Conservation (phyloP, 2,888 invertebrate genomes). For the Ichneumoninae sp. region DNA sequence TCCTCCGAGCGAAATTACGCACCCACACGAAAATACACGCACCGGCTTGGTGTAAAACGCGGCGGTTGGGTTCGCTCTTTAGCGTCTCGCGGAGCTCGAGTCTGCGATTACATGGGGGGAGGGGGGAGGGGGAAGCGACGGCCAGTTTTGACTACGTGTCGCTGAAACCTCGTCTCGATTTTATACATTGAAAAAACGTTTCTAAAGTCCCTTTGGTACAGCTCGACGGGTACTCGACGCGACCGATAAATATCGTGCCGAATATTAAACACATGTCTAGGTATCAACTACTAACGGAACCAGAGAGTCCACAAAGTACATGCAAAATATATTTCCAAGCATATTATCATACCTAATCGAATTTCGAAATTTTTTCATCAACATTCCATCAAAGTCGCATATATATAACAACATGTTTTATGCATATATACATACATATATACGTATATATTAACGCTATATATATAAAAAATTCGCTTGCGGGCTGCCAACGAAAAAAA, state of each 20-base stretch:
- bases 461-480: too few relatives aligned
- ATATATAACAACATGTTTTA: too few relatives aligned
- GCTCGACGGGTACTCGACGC: background rate
- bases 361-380: background rate
- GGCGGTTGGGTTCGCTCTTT: slow-evolving; percentile 41
- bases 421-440: too few relatives aligned
- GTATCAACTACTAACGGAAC: background rate
- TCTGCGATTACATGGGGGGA: slow-evolving; percentile 1
- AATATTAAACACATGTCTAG: background rate
- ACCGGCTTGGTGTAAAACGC: background rate
- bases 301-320: background rate
- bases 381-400: too few relatives aligned
- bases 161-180: slow-evolving; percentile 15
- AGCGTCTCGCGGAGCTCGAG: slow-evolving; percentile 25
- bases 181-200: slow-evolving; percentile 8
- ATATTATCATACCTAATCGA: background rate
- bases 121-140: background rate
- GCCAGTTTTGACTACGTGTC: slow-evolving; percentile 14
- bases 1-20: slow-evolving; percentile 77
- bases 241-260: background rate
- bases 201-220: background rate
- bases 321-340: background rate
- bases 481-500: too few relatives aligned
- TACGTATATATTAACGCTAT: too few relatives aligned
- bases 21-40: slow-evolving; percentile 67